These are phyloP conservation scores for Hydractinia echinata DNA, from an alignment of 30 jellyfish, hydroid and myxozoan genomes.

Conservation along the genomic window DNA sequence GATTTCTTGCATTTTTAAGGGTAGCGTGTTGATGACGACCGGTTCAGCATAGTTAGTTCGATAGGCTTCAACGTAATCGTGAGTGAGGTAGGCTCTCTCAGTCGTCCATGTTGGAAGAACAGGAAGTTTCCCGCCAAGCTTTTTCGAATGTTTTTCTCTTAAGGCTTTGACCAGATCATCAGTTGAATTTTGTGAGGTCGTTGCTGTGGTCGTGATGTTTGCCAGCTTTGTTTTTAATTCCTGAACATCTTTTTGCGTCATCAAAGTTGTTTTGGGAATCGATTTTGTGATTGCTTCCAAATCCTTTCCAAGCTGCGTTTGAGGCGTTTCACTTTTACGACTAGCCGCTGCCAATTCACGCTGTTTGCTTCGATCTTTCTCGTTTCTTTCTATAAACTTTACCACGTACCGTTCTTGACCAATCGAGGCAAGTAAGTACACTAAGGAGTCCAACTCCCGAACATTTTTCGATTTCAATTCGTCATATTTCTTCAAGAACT, in stretches of 20 bases:
- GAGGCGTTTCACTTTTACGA: slow-evolving; percentile 24
- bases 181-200: slow-evolving; percentile 66
- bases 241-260: slow-evolving; percentile 65
- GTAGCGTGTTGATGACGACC: slow-evolving; percentile 70
- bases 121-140: slow-evolving; percentile 84
- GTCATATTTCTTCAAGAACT: slow-evolving; percentile 76
- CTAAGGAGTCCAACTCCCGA: slow-evolving; percentile 87
- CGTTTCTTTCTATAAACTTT: slow-evolving; percentile 65
- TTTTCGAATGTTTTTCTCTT: slow-evolving; percentile 83
- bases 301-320: slow-evolving; percentile 55
- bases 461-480: slow-evolving; percentile 88
- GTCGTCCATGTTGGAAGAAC: slow-evolving; percentile 75
- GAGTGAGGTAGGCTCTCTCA: slow-evolving; percentile 78
- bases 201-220: slow-evolving; percentile 48
- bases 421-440: slow-evolving; percentile 72
- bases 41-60: slow-evolving; percentile 28
- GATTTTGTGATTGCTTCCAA: slow-evolving; percentile 60
- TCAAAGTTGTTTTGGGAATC: slow-evolving; percentile 54
- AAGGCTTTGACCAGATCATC: slow-evolving; percentile 91
- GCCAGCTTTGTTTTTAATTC: slow-evolving; percentile 72
- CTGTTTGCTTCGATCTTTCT: slow-evolving; percentile 61
- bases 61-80: slow-evolving; percentile 50
- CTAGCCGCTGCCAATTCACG: slow-evolving; percentile 31
- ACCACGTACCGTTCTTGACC: slow-evolving; percentile 56
- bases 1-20: slow-evolving; percentile 81